These are phyloP conservation scores for Actinostola sp. DNA, from an alignment of 92 coral and sea anemone genomes.

Conservation along the genomic window DNA sequence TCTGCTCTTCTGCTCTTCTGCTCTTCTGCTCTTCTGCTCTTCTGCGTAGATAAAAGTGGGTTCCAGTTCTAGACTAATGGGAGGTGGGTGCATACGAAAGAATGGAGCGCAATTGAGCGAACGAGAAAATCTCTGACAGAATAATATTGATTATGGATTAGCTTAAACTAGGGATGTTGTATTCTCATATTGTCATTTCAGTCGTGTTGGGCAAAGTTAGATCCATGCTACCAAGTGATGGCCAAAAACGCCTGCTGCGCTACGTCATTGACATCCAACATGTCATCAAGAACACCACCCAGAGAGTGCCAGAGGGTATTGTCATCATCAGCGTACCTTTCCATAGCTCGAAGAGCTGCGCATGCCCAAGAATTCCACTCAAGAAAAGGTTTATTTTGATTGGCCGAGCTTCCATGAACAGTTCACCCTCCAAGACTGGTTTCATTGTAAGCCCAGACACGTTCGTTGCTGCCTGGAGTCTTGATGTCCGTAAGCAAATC, in stretches of 20 bases:
- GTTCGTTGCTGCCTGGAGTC: constrained; percentile 35
- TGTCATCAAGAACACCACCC: constrained; percentile 47
- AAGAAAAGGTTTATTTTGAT: constrained; percentile 48
- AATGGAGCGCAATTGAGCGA: too few relatives aligned
- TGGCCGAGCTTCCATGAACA: constrained; percentile 24
- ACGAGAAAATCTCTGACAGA: too few relatives aligned
- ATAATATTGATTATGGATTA: too few relatives aligned
- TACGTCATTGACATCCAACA: constrained; percentile 38
- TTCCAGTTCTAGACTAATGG: too few relatives aligned
- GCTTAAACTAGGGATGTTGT: too few relatives aligned
- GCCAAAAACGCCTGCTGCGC: constrained; percentile 31
- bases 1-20: too few relatives aligned
- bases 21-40: too few relatives aligned
- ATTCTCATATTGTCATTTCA: background rate
- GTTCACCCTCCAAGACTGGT: constrained; percentile 14
- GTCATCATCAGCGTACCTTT: constrained; percentile 56
- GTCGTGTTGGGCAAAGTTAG: constrained; percentile 47
- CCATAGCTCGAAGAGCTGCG: constrained; percentile 41
- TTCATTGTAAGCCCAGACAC: constrained; percentile 22
- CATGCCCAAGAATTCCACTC: constrained; percentile 61
- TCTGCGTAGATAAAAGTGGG: too few relatives aligned
- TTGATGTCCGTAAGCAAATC: constrained; percentile 12
- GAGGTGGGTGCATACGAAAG: too few relatives aligned
- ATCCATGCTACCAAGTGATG: constrained; percentile 26
- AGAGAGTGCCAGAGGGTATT: constrained; percentile 26